A percentile compares a stretch with the other conserved stretches of the same genome.
Evolutionary conservation across 2,113 vertebrate species (phyloP).

Genomic region (Cynopterus brachyotis): DNA sequence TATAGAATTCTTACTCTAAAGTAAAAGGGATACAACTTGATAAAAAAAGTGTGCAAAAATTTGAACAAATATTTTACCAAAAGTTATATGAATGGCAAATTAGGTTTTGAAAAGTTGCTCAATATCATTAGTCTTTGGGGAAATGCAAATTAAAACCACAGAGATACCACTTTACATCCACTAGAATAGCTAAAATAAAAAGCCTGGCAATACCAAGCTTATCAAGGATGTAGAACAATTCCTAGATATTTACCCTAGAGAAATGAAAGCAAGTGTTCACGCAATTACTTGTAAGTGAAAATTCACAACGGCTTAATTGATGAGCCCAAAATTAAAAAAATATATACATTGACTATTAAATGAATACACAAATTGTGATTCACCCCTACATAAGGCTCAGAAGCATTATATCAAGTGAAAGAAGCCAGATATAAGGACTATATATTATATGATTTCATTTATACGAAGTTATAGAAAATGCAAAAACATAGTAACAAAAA

Average conservation of each 20-base stretch:
- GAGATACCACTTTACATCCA: neutral
- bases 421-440: neutral
- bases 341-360: neutral
- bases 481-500: neutral
- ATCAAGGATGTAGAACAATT: neutral
- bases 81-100: neutral
- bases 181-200: neutral
- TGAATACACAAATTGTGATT: neutral
- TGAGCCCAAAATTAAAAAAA: neutral
- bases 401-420: neutral
- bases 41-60: constrained; percentile 1
- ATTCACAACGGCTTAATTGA: neutral
- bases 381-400: neutral
- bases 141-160: neutral
- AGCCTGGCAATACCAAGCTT: neutral
- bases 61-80: neutral
- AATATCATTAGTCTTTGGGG: neutral
- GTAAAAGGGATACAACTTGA: neutral
- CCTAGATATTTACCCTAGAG: neutral
- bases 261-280: neutral
- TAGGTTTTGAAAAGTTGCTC: neutral
- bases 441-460: neutral
- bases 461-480: neutral
- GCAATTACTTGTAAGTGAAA: neutral
- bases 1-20: neutral